Conservation (phyloP, 1,140 invertebrate genomes). For the Chelonus insularis region DNA sequence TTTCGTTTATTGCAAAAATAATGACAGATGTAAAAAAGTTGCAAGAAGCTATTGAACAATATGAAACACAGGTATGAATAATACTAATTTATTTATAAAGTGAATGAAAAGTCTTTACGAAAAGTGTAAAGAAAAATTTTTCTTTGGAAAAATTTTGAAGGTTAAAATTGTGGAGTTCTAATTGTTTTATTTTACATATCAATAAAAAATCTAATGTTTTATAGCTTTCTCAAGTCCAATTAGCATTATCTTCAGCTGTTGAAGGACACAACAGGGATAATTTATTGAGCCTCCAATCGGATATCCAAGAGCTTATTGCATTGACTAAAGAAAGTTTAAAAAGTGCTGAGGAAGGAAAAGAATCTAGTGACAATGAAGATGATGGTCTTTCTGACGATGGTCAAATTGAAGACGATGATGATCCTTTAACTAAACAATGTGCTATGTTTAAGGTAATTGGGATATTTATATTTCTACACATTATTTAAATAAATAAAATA, state of each 20-base stretch:
- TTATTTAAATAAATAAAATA: no score
- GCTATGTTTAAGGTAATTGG: constrained; percentile 68
- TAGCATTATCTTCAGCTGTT: constrained; percentile 59
- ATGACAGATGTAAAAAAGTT: constrained; percentile 47
- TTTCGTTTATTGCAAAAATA: constrained; percentile 13
- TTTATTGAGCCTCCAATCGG: constrained; percentile 64
- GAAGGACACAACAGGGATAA: constrained; percentile 62
- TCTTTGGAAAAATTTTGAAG: no score
- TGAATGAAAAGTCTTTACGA: background rate
- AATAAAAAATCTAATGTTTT: constrained; percentile 32
- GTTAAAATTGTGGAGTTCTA: background rate
- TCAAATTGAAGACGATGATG: constrained; percentile 35
- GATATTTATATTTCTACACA: no score
- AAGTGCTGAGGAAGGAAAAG: constrained; percentile 40
- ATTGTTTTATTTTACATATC: constrained; percentile 5
- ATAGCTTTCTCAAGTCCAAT: constrained; percentile 66
- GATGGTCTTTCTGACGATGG: constrained; percentile 19
- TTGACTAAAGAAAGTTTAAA: constrained; percentile 65
- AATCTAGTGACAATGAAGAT: constrained; percentile 23
- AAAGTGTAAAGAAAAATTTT: no score
- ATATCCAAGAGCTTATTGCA: constrained; percentile 68
- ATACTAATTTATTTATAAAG: background rate
- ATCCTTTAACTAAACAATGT: constrained; percentile 68
- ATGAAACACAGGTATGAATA: constrained; percentile 59
- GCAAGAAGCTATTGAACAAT: constrained; percentile 55